These are phyloP conservation scores for Agriopis leucophaearia DNA, from an alignment of 2,888 invertebrate species.

Conservation along the genomic window DNA sequence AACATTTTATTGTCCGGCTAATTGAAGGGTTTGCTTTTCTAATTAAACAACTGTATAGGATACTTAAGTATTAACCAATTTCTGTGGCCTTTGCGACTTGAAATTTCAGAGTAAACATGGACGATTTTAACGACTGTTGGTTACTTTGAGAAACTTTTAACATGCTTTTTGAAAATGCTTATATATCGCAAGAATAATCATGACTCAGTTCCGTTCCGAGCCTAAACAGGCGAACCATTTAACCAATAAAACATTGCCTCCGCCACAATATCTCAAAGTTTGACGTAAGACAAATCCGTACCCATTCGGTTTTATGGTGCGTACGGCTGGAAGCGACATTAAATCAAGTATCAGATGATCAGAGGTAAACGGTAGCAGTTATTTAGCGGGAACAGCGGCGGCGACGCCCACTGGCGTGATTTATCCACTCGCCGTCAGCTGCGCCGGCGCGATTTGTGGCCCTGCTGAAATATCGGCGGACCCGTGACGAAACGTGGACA, in stretches of 20 bases:
- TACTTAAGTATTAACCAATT: conserved; percentile 5
- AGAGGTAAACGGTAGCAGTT: conserved; percentile 84
- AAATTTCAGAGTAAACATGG: conserved; percentile 9
- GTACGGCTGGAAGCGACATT: conserved; percentile 69
- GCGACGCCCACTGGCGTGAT: conserved; percentile 79
- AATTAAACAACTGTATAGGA: conserved; percentile 38
- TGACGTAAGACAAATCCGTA: conserved; percentile 52
- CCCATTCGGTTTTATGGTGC: conserved; percentile 56
- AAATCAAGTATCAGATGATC: conserved; percentile 85
- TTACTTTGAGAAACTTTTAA: neutral
- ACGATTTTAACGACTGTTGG: neutral
- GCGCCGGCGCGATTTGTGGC: conserved; percentile 68
- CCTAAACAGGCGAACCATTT: conserved; percentile 27
- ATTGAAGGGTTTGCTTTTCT: conserved; percentile 42
- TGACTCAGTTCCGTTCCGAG: conserved; percentile 15
- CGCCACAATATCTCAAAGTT: conserved; percentile 47
- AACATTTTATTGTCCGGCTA: conserved; percentile 55
- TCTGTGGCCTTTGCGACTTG: neutral
- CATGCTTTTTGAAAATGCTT: neutral
- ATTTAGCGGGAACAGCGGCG: conserved; percentile 68
- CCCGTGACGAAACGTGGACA: conserved; percentile 73
- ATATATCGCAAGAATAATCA: neutral
- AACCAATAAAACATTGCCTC: conserved; percentile 45
- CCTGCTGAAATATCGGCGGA: conserved; percentile 75
- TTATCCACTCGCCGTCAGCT: conserved; percentile 70